Evolutionary conservation across 1,140 invertebrate species (phyloP), one percentile per base, ranked within the genome.

Genomic region (Pectinophora gossypiella): DNA sequence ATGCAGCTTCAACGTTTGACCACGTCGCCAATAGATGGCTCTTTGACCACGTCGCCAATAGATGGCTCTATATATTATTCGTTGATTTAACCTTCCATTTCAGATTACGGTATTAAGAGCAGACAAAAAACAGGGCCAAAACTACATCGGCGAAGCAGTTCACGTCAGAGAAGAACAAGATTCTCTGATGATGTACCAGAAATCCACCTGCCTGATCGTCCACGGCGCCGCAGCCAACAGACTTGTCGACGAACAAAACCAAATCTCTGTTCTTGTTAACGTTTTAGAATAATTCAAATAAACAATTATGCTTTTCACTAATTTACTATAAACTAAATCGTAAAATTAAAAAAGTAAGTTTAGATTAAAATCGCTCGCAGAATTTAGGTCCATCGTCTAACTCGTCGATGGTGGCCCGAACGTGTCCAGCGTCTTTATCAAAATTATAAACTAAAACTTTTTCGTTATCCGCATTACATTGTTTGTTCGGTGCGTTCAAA

Each of bases 121-220:
- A 32, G 53, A 67, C 6, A 50, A 58, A 16, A 54, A 52, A n/a
- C n/a, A 44, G 44, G 43, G 56, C 15, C 54, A 55, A 23, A 60
- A 54, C 42, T 67, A 63, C 10, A 51, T 54, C 7, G 64, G 64
- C 2, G 36, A 57, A 38, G 54, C 60, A 3, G 43, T 58, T 18
- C 45, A 59, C 20, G 55, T 67, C n/a, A 59, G 53, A 54, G 48
- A 57, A 2, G 36, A 46, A 3, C 56, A 62, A 18, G 50, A 57
- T 35, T 20, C 54, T 9, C 12, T 43, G 2, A 43, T 42, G 36
- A 46, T 67, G 7, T 60, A 46, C 15, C 45, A 54, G 0, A 50
- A 36, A 40, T 23, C 51, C 12, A 54, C 60, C 19, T 67, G 57
- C 27, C 56, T 67, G 3, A 45, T 57, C 6, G 7, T 67, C 35